Conservation (phyloP, 2,888 invertebrate species). For the Tipula vernalis region DNA sequence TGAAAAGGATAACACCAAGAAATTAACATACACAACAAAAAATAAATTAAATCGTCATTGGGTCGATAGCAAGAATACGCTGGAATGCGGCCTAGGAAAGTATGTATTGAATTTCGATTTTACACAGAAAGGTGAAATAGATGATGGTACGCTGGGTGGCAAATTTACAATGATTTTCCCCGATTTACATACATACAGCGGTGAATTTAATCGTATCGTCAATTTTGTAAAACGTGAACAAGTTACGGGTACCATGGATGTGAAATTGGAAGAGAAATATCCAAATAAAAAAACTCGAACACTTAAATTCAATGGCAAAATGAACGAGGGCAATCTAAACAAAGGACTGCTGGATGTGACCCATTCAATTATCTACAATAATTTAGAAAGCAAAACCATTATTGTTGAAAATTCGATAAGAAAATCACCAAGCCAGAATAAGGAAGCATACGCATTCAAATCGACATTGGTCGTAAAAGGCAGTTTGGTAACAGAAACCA, state of each 20-base stretch:
- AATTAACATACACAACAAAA: conserved; percentile 50
- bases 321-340: conserved; percentile 35
- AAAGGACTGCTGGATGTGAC: conserved; percentile 32
- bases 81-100: conserved; percentile 26
- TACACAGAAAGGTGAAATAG: conserved; percentile 17
- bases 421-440: conserved; percentile 28
- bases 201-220: conserved; percentile 31
- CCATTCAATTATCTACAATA: conserved; percentile 33
- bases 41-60: conserved; percentile 41
- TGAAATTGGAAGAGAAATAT: conserved; percentile 35
- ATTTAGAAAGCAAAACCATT: conserved; percentile 38
- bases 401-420: conserved; percentile 32
- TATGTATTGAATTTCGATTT: conserved; percentile 29
- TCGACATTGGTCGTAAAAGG: conserved; percentile 24
- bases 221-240: conserved; percentile 29
- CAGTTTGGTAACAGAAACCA: conserved; percentile 26
- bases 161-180: conserved; percentile 23
- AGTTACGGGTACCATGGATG: conserved; percentile 35
- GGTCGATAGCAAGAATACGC: conserved; percentile 40
- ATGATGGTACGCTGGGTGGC: conserved; percentile 25
- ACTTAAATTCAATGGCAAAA: conserved; percentile 27
- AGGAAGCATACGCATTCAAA: not conserved
- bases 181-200: conserved; percentile 28
- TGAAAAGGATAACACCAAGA: conserved; percentile 55
- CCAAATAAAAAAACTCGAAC: conserved; percentile 28